phyloP scores from a whole-genome alignment of 2,888 invertebrate species.

The Rhagonycha fulva region DNA sequence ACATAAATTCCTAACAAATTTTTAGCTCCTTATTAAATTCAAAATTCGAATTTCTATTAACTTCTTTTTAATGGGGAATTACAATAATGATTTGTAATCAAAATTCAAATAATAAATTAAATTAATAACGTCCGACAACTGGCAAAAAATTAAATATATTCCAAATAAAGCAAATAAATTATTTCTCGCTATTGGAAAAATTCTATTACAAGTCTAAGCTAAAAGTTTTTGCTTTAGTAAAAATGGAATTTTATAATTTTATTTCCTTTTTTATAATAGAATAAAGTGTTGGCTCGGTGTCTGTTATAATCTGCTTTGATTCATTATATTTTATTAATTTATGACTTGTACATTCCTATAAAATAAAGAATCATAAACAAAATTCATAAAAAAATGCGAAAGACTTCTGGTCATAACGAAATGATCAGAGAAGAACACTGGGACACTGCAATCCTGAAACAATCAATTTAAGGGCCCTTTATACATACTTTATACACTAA shows the following conservation, averaged over 20 bases:
- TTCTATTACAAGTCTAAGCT: neutral
- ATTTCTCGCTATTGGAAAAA: neutral
- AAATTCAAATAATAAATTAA: neutral
- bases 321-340: neutral
- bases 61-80: neutral
- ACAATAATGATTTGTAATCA: neutral
- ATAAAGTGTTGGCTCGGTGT: neutral
- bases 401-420: too few relatives aligned
- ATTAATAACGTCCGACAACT: neutral
- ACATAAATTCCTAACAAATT: neutral
- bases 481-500: too few relatives aligned
- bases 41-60: neutral
- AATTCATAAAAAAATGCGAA: too few relatives aligned
- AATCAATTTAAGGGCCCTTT: too few relatives aligned
- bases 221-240: neutral
- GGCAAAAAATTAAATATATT: neutral
- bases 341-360: neutral
- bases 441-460: too few relatives aligned
- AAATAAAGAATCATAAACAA: neutral
- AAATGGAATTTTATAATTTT: neutral
- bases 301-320: neutral
- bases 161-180: neutral
- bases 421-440: too few relatives aligned
- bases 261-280: neutral
- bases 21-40: neutral